Base-by-base conservation (phyloP, 2,888 invertebrate genomes). In the Elegia similella region DNA sequence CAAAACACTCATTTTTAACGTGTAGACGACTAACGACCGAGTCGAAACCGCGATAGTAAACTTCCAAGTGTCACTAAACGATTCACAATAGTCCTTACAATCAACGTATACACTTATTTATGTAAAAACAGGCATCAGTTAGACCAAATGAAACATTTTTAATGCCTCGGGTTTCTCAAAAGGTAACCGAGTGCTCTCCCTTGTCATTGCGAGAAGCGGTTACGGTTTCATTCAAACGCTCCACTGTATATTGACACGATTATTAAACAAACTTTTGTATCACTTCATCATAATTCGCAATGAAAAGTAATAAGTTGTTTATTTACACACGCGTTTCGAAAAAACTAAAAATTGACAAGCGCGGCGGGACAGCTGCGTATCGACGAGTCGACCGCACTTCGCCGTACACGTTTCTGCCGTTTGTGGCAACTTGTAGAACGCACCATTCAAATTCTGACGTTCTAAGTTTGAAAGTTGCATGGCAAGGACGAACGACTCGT, bases 311-410 rank as follows among this genome's bases (percentile, higher is more conserved):
- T 85, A 86, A 80, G 80, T 86, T 88, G 84, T 88, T 89, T 89
- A 86, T 89, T 87, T 82, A 88, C 91, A 91, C 91, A 80, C 88
- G 84, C 89, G 90, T 83, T 88, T 84, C 86, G 86, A 74, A 75
- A 85, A 88, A 88, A 86, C 84, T 84, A 76, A 73, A 79, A 85
- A 80, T 78, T 86, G 86, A 83, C 83, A 87, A 89, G 76, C 79
- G 86, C 87, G 85, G 83, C 76, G 77, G 78, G 87, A 89, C 86
- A 88, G 82, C 87, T 87, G 88, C 90, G 90, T 75, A 87, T 87
- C 89, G 90, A 89, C 91, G 84, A 89, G 86, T 84, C 91, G 91
- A 91, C 80, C 90, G 90, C 91, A 90, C 91, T 90, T 90, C 91
- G 91, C 81, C 90, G 78, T 88, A 88, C 90, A 90, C 91, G 91